Evolutionary conservation across 1,140 invertebrate species (phyloP).

Genomic region (Cydia strobilella): DNA sequence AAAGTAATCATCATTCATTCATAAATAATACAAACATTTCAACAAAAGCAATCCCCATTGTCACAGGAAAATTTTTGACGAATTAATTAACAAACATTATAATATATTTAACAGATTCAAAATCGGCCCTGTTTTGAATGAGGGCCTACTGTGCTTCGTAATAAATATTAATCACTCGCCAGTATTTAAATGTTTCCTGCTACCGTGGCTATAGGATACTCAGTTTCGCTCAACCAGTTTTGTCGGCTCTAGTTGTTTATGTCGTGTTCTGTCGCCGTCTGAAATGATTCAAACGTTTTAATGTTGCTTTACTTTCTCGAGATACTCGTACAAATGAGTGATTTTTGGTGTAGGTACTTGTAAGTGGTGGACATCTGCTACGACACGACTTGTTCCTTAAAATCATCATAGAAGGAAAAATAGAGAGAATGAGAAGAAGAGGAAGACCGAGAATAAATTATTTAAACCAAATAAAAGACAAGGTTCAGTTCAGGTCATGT

Average conservation of each 20-base stretch:
- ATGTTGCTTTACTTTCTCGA: slow-evolving; percentile 3
- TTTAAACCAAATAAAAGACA: no score
- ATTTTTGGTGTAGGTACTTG: neutral
- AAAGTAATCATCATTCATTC: slow-evolving; percentile 4
- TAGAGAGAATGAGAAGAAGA: no score
- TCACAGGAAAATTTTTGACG: slow-evolving; percentile 24
- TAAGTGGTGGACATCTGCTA: no score
- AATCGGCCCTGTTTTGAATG: slow-evolving; percentile 16
- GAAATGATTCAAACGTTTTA: slow-evolving; percentile 33
- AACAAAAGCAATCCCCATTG: slow-evolving; percentile 27
- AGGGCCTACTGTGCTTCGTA: slow-evolving; percentile 50
- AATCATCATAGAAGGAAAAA: no score
- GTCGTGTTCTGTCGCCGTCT: slow-evolving; percentile 12
- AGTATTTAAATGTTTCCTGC: slow-evolving; percentile 72
- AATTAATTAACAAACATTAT: slow-evolving; percentile 33
- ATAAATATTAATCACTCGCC: slow-evolving; percentile 75
- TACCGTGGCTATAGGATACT: slow-evolving; percentile 52
- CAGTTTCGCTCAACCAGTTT: slow-evolving; percentile 27
- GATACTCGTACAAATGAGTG: neutral
- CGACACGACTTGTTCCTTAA: no score
- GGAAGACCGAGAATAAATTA: no score
- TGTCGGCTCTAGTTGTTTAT: slow-evolving; percentile 25
- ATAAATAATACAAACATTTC: slow-evolving; percentile 23
- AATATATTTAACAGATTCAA: slow-evolving; percentile 33
- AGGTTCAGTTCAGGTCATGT: no score